These are phyloP conservation scores for Oceanodroma leucorhoa DNA, from an alignment of 2,797 vertebrate genomes.

Conservation along the genomic window DNA sequence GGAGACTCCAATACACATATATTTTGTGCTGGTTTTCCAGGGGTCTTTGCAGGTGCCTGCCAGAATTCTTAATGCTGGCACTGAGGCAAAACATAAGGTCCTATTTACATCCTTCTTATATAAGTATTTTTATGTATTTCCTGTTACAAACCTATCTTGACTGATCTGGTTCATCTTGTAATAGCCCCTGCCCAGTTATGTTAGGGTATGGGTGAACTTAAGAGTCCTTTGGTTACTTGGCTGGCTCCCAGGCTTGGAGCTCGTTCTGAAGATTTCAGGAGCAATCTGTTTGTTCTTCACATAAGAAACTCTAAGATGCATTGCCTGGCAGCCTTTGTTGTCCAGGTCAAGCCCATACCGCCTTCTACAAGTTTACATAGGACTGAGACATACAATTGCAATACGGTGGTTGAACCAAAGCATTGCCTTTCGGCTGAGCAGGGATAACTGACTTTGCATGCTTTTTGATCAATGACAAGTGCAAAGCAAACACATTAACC, in stretches of 20 bases:
- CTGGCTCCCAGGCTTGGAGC: background rate
- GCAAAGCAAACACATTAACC: background rate
- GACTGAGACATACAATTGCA: background rate
- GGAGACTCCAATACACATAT: background rate
- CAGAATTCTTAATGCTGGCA: background rate
- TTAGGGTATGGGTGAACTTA: background rate
- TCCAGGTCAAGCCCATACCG: background rate
- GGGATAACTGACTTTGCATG: background rate
- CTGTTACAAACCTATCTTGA: background rate
- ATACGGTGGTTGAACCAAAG: background rate
- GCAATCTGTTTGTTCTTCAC: background rate
- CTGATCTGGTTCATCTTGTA: background rate
- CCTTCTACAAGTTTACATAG: background rate
- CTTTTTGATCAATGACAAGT: background rate
- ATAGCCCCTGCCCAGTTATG: background rate
- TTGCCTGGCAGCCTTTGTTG: background rate
- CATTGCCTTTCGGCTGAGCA: background rate
- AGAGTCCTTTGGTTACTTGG: background rate
- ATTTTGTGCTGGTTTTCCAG: background rate
- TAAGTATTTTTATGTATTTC: background rate
- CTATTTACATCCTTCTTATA: background rate
- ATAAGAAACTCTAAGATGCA: background rate
- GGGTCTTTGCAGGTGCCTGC: background rate
- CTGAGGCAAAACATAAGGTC: background rate
- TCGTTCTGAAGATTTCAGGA: background rate